These are phyloP conservation scores for Parambassis ranga DNA, from an alignment of 2,797 vertebrate species.

Conservation along the genomic window DNA sequence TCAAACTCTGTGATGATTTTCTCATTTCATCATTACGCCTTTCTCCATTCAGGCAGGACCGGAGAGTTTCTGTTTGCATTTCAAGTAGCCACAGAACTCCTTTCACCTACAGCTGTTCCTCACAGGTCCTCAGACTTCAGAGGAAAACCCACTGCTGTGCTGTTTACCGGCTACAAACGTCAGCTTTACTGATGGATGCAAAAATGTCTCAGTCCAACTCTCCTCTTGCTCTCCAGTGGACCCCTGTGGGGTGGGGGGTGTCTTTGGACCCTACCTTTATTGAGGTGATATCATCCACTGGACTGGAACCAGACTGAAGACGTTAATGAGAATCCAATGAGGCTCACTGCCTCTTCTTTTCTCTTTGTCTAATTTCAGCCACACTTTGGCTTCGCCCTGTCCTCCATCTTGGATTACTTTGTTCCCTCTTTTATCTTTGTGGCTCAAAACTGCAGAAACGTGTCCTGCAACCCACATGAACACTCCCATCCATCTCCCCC, in stretches of 20 bases:
- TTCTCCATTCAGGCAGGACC: constrained; percentile 30
- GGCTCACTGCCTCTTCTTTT: background rate
- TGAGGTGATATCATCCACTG: background rate
- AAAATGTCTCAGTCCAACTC: background rate
- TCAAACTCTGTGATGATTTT: constrained; percentile 22
- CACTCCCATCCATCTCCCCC: constrained; percentile 33
- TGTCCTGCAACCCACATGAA: constrained; percentile 41
- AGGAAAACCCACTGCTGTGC: too few species aligned
- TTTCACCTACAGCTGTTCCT: too few species aligned
- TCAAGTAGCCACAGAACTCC: constrained; percentile 25
- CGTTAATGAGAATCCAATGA: background rate
- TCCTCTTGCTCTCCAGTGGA: too few species aligned
- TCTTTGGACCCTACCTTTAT: constrained; percentile 42
- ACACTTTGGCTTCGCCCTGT: background rate
- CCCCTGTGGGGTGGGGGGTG: too few species aligned
- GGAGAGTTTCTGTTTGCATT: constrained; percentile 34
- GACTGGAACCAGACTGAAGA: background rate
- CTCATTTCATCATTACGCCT: constrained; percentile 25
- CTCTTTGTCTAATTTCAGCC: constrained; percentile 1
- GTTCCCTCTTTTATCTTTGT: constrained; percentile 15
- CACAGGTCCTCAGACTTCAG: too few species aligned
- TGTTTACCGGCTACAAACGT: too few species aligned
- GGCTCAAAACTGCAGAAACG: constrained; percentile 34
- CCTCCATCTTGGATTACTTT: background rate
- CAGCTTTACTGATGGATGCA: too few species aligned